Conservation (phyloP, 2,113 vertebrate genomes). For the Serilophus lunatus region DNA sequence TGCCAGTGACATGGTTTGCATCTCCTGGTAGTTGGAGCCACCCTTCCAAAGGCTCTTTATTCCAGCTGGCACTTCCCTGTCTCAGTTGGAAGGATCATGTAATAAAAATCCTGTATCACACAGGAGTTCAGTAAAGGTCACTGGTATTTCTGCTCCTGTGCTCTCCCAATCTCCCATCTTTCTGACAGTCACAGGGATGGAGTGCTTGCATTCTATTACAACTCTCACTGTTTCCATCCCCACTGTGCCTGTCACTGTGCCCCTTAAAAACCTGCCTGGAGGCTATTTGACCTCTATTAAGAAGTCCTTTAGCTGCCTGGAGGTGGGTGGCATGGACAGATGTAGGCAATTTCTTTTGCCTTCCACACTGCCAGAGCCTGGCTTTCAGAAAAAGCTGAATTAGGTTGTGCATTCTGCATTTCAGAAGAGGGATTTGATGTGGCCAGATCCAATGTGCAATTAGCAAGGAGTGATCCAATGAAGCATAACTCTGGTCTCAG, state of each 20-base stretch:
- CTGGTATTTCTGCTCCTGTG: no score
- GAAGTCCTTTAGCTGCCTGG: neutral
- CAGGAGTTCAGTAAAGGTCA: no score
- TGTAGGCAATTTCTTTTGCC: neutral
- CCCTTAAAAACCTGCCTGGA: neutral
- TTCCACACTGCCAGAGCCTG: neutral
- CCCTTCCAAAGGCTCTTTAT: neutral
- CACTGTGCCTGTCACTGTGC: neutral
- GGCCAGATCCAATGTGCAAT: neutral
- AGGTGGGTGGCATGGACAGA: neutral
- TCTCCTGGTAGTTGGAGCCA: neutral
- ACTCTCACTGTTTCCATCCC: neutral
- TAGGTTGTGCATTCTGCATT: neutral
- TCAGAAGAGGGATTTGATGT: neutral
- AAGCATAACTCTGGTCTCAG: neutral
- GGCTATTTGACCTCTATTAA: neutral
- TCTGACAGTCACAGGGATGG: neutral
- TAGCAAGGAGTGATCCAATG: neutral
- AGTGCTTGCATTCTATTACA: neutral
- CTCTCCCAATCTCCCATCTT: no score
- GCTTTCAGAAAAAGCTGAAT: neutral
- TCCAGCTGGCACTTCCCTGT: neutral
- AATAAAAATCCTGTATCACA: no score
- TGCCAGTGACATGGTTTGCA: accelerated
- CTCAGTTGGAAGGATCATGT: neutral